Evolutionary conservation across 2,888 invertebrate genomes (phyloP).

Genomic region (Pristionchus fissidentatus): DNA sequence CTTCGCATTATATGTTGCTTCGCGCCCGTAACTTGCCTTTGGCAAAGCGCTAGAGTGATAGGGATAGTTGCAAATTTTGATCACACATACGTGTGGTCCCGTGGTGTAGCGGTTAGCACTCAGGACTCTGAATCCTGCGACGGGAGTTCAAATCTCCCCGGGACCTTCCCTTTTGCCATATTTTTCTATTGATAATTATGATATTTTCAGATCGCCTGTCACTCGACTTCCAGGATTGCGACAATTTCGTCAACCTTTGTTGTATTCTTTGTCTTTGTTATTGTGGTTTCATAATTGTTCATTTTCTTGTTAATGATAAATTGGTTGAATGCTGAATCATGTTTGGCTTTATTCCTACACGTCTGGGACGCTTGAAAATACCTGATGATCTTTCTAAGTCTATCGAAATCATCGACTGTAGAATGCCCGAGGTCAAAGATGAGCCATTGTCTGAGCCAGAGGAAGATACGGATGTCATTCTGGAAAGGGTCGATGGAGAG

Average conservation of each 20-base stretch:
- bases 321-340: neutral
- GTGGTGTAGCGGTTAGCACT: constrained; percentile 62
- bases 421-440: constrained; percentile 23
- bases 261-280: neutral
- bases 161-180: constrained; percentile 49
- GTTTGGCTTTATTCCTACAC: neutral
- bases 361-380: constrained; percentile 27
- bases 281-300: neutral
- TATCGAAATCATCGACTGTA: neutral
- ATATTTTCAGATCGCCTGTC: neutral
- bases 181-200: neutral
- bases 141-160: constrained; percentile 58
- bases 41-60: too few species aligned
- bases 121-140: constrained; percentile 62
- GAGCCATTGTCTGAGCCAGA: constrained; percentile 25
- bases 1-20: too few species aligned
- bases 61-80: too few species aligned
- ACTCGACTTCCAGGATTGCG: too few species aligned
- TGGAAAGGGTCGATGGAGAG: constrained; percentile 36
- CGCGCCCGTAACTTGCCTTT: neutral
- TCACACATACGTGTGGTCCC: constrained; percentile 50
- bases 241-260: neutral
- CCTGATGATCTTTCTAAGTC: neutral
- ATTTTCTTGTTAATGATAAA: neutral
- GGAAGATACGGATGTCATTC: constrained; percentile 20